A percentile compares a stretch with the other conserved stretches of the same genome.
Conservation (phyloP, 2,113 vertebrate genomes). For the Aplodontia rufa region DNA sequence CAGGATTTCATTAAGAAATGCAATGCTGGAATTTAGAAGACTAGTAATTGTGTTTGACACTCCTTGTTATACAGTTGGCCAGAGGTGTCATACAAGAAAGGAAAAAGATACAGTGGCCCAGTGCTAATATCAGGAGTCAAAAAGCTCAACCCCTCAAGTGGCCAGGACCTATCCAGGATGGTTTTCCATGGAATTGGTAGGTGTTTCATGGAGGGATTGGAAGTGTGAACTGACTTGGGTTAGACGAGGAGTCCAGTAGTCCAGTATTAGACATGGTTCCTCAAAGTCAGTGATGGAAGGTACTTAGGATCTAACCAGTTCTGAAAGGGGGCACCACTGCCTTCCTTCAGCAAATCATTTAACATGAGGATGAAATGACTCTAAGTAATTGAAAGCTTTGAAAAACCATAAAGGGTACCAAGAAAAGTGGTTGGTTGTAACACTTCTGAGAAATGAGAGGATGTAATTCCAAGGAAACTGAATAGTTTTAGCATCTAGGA, state of each 20-base stretch:
- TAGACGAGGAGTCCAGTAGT: not conserved
- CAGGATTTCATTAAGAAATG: not conserved
- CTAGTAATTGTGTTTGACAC: not conserved
- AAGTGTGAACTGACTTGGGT: not conserved
- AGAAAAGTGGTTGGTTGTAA: not conserved
- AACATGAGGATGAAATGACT: not conserved
- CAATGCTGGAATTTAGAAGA: not conserved
- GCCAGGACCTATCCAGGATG: not conserved
- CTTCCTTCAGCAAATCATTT: not conserved
- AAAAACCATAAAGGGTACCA: not conserved
- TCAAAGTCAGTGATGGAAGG: not conserved
- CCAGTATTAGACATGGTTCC: not conserved
- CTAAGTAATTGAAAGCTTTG: not conserved
- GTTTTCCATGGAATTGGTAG: not conserved
- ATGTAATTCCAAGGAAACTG: not conserved
- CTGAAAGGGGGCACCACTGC: not conserved
- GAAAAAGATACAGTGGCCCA: not conserved
- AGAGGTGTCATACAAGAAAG: not conserved
- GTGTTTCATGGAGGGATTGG: not conserved
- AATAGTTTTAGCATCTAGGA: not conserved
- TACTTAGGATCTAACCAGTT: not conserved
- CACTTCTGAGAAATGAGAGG: not conserved
- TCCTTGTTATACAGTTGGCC: not conserved
- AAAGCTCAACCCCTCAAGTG: not conserved
- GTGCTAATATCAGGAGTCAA: not conserved